Evolutionary conservation across 2,888 invertebrate species (phyloP).

Genomic region (Oscheius sp.): DNA sequence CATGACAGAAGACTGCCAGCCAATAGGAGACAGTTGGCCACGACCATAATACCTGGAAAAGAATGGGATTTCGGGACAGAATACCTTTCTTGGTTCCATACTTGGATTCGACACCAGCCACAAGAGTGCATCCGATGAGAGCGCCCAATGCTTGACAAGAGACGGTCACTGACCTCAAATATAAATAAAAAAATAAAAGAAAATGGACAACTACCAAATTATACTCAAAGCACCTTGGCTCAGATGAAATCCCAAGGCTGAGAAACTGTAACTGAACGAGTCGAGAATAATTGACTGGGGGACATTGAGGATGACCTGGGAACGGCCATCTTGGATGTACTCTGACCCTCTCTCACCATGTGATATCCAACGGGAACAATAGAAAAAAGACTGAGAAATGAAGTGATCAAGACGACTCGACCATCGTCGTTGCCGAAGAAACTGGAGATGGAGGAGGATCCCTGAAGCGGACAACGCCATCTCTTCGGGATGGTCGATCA

Average conservation of each 20-base stretch:
- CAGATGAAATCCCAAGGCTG: conserved; percentile 43
- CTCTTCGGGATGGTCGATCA: too few relatives aligned
- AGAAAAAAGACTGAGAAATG: conserved; percentile 47
- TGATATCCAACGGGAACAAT: conserved; percentile 62
- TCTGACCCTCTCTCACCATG: conserved; percentile 48
- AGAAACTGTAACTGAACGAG: conserved; percentile 45
- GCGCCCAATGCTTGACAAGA: conserved; percentile 65
- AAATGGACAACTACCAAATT: conserved; percentile 45
- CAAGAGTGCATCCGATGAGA: conserved; percentile 60
- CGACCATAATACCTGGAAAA: conserved; percentile 43
- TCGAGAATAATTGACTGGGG: conserved; percentile 60
- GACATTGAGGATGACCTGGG: conserved; percentile 58
- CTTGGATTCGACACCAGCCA: conserved; percentile 43
- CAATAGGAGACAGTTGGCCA: conserved; percentile 46
- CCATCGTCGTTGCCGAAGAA: conserved; percentile 50
- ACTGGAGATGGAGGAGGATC: not conserved
- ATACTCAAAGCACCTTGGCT: conserved; percentile 42
- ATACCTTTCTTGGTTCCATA: conserved; percentile 54
- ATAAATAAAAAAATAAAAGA: not conserved
- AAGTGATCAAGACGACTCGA: conserved; percentile 52
- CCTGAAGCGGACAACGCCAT: not conserved
- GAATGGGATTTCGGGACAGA: too few relatives aligned
- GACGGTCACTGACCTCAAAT: conserved; percentile 58
- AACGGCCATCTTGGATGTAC: too few relatives aligned
- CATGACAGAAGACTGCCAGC: conserved; percentile 44